Evolutionary conservation across 2,888 invertebrate genomes (phyloP), one percentile per base, ranked within the genome.

Genomic region (Neoitamus cyanurus): DNA sequence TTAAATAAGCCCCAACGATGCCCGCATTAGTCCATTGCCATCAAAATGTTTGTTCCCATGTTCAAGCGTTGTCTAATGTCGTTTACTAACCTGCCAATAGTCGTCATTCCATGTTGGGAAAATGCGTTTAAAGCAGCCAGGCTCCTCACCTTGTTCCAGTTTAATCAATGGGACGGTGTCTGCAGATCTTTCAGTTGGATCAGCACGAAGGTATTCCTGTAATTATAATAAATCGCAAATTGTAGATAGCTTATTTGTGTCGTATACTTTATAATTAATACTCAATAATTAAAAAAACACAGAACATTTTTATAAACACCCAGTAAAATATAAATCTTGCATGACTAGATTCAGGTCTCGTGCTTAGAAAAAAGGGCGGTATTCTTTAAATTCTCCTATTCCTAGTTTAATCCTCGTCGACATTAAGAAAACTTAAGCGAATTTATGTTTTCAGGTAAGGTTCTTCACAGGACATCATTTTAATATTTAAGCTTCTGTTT

Each of bases 41-140:
- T 6, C 25, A 58, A 25, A 58, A 58, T 2, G 3, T 58, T 58
- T 58, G 25, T 58, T 58, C 25, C 2, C 25, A 25, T 20, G 15
- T 9, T 20, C 9, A 42, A 58, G 25, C 3, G 58, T 25, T 20
- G 20, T 25, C 58, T 58, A 58, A 25, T 25, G 20, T 6, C 20
- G 31, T 30, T 46, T 87, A 92, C 93, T 92, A 87, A 94, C 94
- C 89, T 93, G 92, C 95, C 95, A 95, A 90, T 94, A 92, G 30
- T 92, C 92, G 0, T 92, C 90, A 87, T 96, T 93, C 97, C 97
- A 97, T 1, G 91, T 89, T 0, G 94, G 94, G 93, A 97, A 97
- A 88, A 95, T 92, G 30, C 94, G 93, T 88, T 93, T 95, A 92
- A 97, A 97, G 37, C 93, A 93, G 2, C 92, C 92, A 0, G 96